Evolutionary conservation across 2,888 invertebrate genomes (phyloP).

Genomic region (Sinodicranocentrus sp.): DNA sequence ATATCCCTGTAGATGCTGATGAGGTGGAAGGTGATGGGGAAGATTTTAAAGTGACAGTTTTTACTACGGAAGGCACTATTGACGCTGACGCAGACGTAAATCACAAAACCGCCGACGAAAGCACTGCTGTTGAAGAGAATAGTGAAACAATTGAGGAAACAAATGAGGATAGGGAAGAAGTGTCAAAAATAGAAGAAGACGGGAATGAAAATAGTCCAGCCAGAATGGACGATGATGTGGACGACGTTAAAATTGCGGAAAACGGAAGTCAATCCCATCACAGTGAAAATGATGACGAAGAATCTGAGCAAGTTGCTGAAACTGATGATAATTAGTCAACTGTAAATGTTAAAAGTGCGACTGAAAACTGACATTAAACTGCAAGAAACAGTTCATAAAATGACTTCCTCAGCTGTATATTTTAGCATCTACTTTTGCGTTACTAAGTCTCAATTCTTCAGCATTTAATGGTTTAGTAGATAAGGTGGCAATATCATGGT

Average conservation of each 20-base stretch:
- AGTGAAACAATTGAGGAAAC: no score
- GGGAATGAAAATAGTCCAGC: no score
- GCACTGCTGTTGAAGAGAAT: no score
- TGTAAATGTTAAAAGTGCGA: not conserved
- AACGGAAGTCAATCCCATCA: conserved; percentile 35
- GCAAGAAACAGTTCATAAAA: not conserved
- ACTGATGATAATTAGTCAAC: conserved; percentile 14
- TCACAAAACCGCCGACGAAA: no score
- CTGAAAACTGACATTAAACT: not conserved
- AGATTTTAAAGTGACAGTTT: conserved; percentile 73
- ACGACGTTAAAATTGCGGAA: conserved; percentile 15
- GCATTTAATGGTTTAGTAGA: no score
- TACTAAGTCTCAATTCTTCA: not conserved
- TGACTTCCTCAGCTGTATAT: not conserved
- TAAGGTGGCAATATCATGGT: no score
- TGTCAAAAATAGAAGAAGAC: no score
- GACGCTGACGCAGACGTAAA: not conserved
- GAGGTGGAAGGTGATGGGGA: conserved; percentile 64
- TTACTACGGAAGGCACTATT: conserved; percentile 14
- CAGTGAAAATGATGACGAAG: conserved; percentile 45
- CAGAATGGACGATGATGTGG: conserved; percentile 25
- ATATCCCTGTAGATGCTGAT: not conserved
- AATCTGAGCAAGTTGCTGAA: conserved; percentile 30
- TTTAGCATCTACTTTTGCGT: not conserved
- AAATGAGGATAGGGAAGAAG: conserved; percentile 1